Base-by-base conservation (phyloP, 1,140 invertebrate genomes). In the Temnothorax longispinosus region DNA sequence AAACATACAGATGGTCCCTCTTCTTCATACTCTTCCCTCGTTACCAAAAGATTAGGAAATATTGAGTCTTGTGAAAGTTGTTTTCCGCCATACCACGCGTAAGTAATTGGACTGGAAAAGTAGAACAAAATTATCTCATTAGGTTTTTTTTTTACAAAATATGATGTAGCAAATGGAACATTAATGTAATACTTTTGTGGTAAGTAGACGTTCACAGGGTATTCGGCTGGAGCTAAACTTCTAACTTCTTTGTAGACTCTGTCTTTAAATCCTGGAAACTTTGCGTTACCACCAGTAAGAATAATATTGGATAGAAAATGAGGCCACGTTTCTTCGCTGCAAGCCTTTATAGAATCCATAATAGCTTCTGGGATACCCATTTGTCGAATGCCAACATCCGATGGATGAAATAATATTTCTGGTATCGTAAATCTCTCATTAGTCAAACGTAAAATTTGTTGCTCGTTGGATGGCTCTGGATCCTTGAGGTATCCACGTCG, bases 321-420 rank as follows among this genome's bases (percentile, higher is more conserved):
- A n/a, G 97, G 97, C 93, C 97, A 97, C 77, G 98, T 96, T 92
- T 98, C 97, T 95, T 97, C 96, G 0, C 98, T 97, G 91, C 98
- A 98, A 0, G 95, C 92, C 87, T 97, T 96, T 8, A 99, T 96
- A 11, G 96, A 96, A 91, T 98, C 96, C 50, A 98, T 96, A 64
- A 99, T 97, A 15, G 98, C 97, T 96, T 99, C 99, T 0, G 98
- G 96, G 87, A 99, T 98, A 7, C 99, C 99, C 97, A 99, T 99
- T 95, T 99, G 98, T 65, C 97, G 96, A 71, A 99, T 98, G 3
- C 99, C 99, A 76, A 99, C 97, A 96, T 99, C 99, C 0, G 98
- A 98, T 0, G 99, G 99, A 94, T 98, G 96, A 94, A 99, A 99
- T 10, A 99, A 95, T 27, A 99, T 95, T 96, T 99, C 99, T 0